Evolutionary conservation across 2,888 invertebrate species (phyloP).

Genomic region (Trachelus tabidus): DNA sequence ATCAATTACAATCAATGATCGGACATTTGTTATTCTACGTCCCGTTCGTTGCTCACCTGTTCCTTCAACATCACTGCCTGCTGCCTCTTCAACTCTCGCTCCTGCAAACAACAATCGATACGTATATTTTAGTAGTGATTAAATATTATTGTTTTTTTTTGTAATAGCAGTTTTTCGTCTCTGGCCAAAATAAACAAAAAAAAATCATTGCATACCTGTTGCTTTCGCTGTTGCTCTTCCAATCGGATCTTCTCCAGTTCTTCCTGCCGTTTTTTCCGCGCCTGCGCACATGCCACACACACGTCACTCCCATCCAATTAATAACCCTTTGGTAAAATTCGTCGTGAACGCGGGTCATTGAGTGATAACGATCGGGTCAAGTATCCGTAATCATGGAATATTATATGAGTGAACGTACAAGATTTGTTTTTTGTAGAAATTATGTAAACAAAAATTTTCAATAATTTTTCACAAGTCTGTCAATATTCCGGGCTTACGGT

Average conservation of each 20-base stretch:
- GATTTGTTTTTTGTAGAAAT: background rate
- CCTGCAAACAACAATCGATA: conserved; percentile 73
- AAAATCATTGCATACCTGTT: conserved; percentile 74
- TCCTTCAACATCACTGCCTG: conserved; percentile 90
- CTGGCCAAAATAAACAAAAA: background rate
- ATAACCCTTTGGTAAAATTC: background rate
- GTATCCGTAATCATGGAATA: background rate
- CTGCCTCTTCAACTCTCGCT: conserved; percentile 90
- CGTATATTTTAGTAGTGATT: background rate
- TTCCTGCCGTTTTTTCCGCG: conserved; percentile 86
- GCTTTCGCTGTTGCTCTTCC: conserved; percentile 86
- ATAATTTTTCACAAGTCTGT: background rate
- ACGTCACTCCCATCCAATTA: conserved; percentile 51
- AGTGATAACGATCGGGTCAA: background rate
- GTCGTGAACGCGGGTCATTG: background rate
- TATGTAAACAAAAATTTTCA: no score
- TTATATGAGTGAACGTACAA: background rate
- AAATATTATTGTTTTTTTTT: background rate
- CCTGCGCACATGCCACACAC: conserved; percentile 72
- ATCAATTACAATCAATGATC: conserved; percentile 19
- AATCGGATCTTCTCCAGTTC: conserved; percentile 85
- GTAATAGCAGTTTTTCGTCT: background rate
- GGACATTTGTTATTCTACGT: conserved; percentile 4
- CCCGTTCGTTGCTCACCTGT: conserved; percentile 75
- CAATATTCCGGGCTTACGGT: background rate